Evolutionary conservation across 2,888 invertebrate genomes (phyloP).

Genomic region (Drosophila tripunctata): DNA sequence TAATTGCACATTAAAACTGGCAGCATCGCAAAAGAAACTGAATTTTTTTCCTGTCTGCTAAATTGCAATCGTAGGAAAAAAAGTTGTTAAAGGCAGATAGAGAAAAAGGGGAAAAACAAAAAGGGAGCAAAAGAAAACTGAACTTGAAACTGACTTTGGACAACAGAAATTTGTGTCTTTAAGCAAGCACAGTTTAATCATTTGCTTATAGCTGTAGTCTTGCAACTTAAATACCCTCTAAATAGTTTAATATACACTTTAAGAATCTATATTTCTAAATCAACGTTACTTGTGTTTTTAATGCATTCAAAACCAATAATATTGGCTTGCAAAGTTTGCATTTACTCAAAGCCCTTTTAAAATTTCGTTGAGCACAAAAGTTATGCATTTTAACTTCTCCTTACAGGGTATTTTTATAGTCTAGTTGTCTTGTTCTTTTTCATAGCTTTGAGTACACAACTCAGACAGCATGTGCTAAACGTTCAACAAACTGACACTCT

Average conservation of each 20-base stretch:
- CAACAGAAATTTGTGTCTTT: conserved; percentile 14
- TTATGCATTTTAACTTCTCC: no score
- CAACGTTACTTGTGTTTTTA: no score
- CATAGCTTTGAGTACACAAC: no score
- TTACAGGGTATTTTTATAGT: no score
- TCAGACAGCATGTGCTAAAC: no score
- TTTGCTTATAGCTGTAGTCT: conserved; percentile 1
- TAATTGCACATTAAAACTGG: conserved; percentile 73
- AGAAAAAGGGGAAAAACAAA: not conserved
- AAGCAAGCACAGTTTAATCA: conserved; percentile 60
- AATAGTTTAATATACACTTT: no score
- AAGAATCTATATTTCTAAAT: no score
- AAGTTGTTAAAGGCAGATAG: not conserved
- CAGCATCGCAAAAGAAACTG: conserved; percentile 7
- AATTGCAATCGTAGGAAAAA: conserved; percentile 7
- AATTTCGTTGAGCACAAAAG: no score
- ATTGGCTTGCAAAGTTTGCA: no score
- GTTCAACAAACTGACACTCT: not conserved
- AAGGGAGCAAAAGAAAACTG: not conserved
- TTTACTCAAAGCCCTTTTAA: no score
- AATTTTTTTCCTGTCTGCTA: not conserved
- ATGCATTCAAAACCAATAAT: no score
- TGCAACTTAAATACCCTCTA: not conserved
- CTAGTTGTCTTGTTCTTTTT: no score
- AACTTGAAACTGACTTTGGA: conserved; percentile 9